phyloP scores from a whole-genome alignment of 2,113 vertebrate species.

The Peromyscus maniculatus region DNA sequence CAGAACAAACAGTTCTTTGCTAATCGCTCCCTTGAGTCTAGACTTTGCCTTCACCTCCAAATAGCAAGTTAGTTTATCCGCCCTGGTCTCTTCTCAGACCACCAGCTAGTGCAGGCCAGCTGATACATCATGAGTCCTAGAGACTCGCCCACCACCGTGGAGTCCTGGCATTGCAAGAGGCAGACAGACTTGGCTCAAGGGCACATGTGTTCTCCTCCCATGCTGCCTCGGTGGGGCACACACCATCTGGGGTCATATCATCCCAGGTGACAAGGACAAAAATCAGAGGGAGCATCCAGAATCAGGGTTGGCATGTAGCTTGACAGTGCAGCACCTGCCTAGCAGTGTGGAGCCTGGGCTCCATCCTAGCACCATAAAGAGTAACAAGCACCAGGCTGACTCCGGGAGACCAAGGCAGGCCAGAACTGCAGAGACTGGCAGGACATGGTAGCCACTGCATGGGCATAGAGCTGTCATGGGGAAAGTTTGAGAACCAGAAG shows the following conservation, averaged over 20 bases:
- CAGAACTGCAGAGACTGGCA: neutral
- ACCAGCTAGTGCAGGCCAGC: neutral
- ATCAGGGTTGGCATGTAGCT: neutral
- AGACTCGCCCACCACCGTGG: fast-evolving
- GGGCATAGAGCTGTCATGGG: neutral
- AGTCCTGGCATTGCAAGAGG: neutral
- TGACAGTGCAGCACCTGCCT: neutral
- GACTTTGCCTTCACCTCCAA: neutral
- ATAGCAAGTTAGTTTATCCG: neutral
- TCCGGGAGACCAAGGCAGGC: neutral
- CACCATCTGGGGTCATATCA: neutral
- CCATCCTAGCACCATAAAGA: neutral
- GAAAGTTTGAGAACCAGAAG: neutral
- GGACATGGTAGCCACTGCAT: neutral
- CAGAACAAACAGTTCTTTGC: constrained; percentile 63
- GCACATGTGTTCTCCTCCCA: neutral
- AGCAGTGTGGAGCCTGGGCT: neutral
- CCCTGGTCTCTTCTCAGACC: neutral
- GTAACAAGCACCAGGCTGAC: neutral
- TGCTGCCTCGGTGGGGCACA: neutral
- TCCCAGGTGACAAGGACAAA: neutral
- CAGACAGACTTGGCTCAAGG: neutral
- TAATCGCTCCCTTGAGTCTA: constrained; percentile 48
- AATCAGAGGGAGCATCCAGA: neutral
- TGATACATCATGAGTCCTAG: neutral